Evolutionary conservation across 1,140 invertebrate species (phyloP), one percentile per base, ranked within the genome.

Genomic region (Anoplolepis gracilipes): DNA sequence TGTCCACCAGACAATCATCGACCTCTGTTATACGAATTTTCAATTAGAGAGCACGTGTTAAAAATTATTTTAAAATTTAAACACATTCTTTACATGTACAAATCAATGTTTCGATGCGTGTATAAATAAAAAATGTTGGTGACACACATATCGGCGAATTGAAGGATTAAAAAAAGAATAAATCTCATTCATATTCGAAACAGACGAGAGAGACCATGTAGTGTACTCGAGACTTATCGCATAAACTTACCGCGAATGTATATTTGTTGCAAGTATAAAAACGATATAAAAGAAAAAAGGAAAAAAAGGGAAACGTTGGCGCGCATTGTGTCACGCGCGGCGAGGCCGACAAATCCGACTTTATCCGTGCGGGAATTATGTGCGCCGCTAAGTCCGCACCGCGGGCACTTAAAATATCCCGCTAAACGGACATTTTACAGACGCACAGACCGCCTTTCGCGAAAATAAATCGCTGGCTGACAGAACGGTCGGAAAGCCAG

Each of bases 281-380:
- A 16, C 64, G 64, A 39, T 16, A 13, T 3, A 57, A 70, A 65
- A 69, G 30, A 70, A 22, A 22, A 25, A 49, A 25, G 1, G 28
- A 30, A 25, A 49, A 62, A 30, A 49, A 55, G 30, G 39, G 22
- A 53, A 78, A 81, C 33, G 22, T 42, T 13, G 16, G 4, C 28
- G 25, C 22, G 42, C 22, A 25, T 59, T 30, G 65, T 72, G 53
- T 72, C 76, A 67, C 62, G 30, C 13, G 62, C 36, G 22, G 65
- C 30, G 30, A 30, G 46, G 39, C 39, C 36, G 65, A 59, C 76
- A 81, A 81, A 81, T 81, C 77, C 77, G 49, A 70, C 77, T 72
- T 81, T 57, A 81, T 81, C 65, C 78, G 64, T 11, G 46, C 25
- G 57, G 49, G 36, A 81, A 57, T 81, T 72, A 59, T 72, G 33